phyloP scores from a whole-genome alignment of 2,797 vertebrate species.

The Rhinoraja longicauda region DNA sequence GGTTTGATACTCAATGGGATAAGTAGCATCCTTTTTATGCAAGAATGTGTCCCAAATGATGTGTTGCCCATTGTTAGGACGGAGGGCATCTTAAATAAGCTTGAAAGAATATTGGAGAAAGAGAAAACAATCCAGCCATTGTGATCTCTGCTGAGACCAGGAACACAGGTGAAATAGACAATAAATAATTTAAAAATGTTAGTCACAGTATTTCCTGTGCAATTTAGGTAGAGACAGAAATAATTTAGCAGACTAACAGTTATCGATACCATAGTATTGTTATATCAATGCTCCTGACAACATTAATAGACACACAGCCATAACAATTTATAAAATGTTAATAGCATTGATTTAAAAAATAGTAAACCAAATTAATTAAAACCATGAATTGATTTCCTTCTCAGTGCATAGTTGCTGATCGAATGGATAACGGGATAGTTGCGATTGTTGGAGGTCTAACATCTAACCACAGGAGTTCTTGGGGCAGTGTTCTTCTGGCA shows the following conservation, averaged over 20 bases:
- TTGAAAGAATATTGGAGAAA: no score
- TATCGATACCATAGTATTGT: background rate
- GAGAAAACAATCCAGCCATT: no score
- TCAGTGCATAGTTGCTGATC: background rate
- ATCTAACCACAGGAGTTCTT: no score
- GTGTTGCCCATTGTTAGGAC: no score
- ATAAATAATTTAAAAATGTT: background rate
- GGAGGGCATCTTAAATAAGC: no score
- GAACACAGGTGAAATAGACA: no score
- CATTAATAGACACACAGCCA: background rate
- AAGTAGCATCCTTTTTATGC: no score
- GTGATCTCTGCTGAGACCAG: no score
- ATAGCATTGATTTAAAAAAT: background rate
- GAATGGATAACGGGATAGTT: background rate
- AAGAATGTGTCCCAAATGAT: no score
- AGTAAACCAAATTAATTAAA: background rate
- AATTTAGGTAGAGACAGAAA: background rate
- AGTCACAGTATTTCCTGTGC: background rate
- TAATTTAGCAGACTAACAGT: background rate
- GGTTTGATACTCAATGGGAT: no score
- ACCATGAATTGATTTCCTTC: background rate
- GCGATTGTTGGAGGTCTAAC: no score
- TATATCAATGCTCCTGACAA: background rate
- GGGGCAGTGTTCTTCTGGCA: no score
- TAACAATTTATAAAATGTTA: background rate